Evolutionary conservation across 1,140 invertebrate genomes (phyloP).

Genomic region (Brachionus asplanchnoidis): DNA sequence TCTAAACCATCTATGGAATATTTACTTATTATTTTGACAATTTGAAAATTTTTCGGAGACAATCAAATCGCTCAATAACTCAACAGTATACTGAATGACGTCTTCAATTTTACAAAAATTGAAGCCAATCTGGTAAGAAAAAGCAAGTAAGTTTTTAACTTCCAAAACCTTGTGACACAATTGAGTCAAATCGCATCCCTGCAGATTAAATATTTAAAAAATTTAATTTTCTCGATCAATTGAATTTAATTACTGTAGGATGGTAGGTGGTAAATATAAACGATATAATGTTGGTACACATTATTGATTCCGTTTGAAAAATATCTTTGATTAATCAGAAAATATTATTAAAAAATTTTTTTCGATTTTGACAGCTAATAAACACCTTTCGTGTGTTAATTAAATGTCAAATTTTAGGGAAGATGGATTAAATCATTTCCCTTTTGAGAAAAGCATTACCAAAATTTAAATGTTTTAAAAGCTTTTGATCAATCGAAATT

Average conservation of each 20-base stretch:
- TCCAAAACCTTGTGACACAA: neutral
- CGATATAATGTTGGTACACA: neutral
- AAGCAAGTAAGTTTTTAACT: neutral
- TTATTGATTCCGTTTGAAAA: neutral
- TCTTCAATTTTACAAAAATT: neutral
- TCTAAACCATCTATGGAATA: neutral
- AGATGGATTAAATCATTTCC: neutral
- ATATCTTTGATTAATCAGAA: neutral
- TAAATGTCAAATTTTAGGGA: neutral
- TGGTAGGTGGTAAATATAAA: neutral
- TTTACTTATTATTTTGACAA: neutral
- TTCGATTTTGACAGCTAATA: neutral
- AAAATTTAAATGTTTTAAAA: constrained; percentile 3
- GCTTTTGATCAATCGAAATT: neutral
- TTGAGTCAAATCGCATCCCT: neutral
- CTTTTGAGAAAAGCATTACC: neutral
- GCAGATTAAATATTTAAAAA: neutral
- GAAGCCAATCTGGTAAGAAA: constrained; percentile 4
- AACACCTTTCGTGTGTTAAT: neutral
- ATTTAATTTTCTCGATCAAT: neutral
- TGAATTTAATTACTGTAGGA: neutral
- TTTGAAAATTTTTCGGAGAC: neutral
- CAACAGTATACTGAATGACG: neutral
- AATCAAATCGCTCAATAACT: neutral
- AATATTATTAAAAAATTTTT: neutral